phyloP scores from a whole-genome alignment of 2,888 invertebrate species.

The Diplazon laetatorius region DNA sequence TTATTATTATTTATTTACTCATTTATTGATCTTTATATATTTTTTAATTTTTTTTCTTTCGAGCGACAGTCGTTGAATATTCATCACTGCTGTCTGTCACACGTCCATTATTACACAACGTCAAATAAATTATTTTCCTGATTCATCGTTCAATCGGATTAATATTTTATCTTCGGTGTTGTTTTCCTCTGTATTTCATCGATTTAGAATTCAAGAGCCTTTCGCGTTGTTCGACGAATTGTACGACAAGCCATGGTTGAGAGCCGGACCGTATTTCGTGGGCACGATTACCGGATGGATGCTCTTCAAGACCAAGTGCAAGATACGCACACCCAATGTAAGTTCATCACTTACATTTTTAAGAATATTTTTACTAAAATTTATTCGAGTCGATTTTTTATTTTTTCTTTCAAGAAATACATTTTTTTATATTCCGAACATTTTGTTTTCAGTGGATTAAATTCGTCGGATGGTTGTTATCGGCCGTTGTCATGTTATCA shows the following conservation, averaged over 20 bases:
- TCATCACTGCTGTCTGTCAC: no score
- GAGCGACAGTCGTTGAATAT: no score
- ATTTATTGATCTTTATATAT: no score
- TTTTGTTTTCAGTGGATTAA: conserved; percentile 69
- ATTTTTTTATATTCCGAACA: background rate
- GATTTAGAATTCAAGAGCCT: conserved; percentile 88
- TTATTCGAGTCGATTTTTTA: background rate
- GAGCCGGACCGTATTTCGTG: conserved; percentile 91
- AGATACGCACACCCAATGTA: conserved; percentile 82
- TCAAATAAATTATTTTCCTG: background rate
- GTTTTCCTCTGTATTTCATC: background rate
- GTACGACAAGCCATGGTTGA: conserved; percentile 93
- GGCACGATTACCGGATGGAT: conserved; percentile 91
- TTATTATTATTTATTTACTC: no score
- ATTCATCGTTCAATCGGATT: background rate
- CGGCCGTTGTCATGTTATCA: conserved; percentile 76
- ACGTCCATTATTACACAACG: no score
- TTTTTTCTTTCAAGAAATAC: no score
- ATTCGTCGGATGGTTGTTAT: conserved; percentile 79
- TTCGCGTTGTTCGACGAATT: conserved; percentile 92
- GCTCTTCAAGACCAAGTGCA: conserved; percentile 87
- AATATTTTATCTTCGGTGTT: background rate
- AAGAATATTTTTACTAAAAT: background rate
- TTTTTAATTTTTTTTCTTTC: no score
- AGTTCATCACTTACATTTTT: conserved; percentile 59